These are phyloP conservation scores for Drosophila mayri DNA, from an alignment of 1,140 invertebrate genomes.

Conservation along the genomic window DNA sequence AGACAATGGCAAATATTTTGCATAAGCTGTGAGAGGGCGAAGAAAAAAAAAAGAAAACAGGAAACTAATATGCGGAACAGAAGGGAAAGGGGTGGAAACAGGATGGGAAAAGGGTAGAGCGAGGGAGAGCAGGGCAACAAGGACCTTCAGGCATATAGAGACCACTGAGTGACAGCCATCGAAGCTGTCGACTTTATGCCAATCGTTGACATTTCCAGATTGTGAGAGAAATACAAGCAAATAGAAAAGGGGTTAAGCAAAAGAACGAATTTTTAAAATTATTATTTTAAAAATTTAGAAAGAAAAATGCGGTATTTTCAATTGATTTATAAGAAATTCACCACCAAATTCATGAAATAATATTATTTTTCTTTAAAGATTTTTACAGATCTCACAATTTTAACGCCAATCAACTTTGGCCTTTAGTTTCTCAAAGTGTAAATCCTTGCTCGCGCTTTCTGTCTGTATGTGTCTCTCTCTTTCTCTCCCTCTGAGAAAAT, in stretches of 20 bases:
- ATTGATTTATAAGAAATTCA: no score
- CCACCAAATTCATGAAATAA: no score
- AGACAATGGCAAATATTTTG: constrained; percentile 40
- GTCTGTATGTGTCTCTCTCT: not conserved
- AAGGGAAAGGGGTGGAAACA: not conserved
- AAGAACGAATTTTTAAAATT: not conserved
- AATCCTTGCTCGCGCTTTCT: not conserved
- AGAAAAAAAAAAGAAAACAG: not conserved
- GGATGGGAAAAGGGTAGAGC: no score
- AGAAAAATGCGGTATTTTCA: not conserved
- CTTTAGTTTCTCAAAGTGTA: not conserved
- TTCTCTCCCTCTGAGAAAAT: constrained; percentile 12
- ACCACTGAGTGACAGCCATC: constrained; percentile 31
- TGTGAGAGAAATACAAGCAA: not conserved
- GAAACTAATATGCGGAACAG: constrained; percentile 3
- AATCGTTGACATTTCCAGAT: constrained; percentile 8
- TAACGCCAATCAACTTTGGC: not conserved
- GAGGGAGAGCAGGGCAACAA: not conserved
- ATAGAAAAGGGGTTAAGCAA: not conserved
- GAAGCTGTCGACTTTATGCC: constrained; percentile 29
- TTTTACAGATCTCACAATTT: no score
- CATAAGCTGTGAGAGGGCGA: constrained; percentile 27
- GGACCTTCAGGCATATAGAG: constrained; percentile 1
- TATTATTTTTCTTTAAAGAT: no score
- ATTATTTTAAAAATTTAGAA: not conserved